These are phyloP conservation scores for Tokudaia muenninki DNA, from an alignment of 2,797 vertebrate species.

Conservation along the genomic window DNA sequence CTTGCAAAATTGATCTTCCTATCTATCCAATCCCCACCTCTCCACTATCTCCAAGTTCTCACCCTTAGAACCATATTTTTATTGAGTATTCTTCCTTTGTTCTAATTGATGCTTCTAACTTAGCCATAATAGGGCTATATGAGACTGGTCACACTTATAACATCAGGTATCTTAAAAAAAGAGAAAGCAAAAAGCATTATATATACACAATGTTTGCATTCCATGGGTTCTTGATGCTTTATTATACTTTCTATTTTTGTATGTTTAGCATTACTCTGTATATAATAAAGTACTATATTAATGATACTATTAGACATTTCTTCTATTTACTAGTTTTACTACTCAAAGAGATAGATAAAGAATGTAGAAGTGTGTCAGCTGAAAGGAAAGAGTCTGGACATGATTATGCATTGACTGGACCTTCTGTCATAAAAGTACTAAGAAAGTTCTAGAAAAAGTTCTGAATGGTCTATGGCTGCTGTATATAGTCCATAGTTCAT, in stretches of 20 bases:
- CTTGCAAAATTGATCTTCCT: slow-evolving; percentile 11
- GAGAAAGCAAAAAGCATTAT: background rate
- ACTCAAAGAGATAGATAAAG: slow-evolving; percentile 58
- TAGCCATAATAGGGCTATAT: slow-evolving; percentile 19
- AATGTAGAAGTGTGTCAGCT: slow-evolving; percentile 38
- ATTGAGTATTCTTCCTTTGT: slow-evolving; percentile 59
- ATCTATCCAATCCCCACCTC: background rate
- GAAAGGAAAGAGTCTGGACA: background rate
- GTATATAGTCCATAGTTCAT: background rate
- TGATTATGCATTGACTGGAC: slow-evolving; percentile 23
- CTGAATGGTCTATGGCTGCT: slow-evolving; percentile 21
- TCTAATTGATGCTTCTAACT: slow-evolving; percentile 44
- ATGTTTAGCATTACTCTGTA: slow-evolving; percentile 41
- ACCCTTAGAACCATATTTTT: background rate
- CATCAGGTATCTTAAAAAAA: slow-evolving; percentile 18
- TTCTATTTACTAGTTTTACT: slow-evolving; percentile 18
- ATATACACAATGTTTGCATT: background rate
- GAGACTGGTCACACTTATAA: slow-evolving; percentile 22
- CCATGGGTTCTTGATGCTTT: background rate
- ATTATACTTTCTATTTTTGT: slow-evolving; percentile 43
- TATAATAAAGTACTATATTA: slow-evolving; percentile 47
- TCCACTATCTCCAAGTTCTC: background rate
- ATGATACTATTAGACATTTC: slow-evolving; percentile 40
- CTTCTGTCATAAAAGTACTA: slow-evolving; percentile 16
- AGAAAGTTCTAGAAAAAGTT: slow-evolving; percentile 27